These are phyloP conservation scores for Ispidina picta DNA, from an alignment of 2,797 vertebrate genomes.

Conservation along the genomic window DNA sequence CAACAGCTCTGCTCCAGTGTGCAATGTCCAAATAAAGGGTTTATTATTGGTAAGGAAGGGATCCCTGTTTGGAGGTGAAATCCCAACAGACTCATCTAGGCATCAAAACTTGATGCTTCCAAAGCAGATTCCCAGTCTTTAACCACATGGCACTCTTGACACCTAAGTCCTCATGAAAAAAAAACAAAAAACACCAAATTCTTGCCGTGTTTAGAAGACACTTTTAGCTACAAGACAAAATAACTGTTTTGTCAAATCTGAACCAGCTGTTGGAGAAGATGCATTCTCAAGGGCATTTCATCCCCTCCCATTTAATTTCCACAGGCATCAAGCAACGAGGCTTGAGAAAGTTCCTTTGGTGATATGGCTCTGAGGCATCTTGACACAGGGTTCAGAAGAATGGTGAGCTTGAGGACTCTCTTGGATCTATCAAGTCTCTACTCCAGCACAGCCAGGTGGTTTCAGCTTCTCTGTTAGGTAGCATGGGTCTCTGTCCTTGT, in stretches of 20 bases:
- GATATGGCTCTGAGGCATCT: neutral
- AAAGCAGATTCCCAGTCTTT: neutral
- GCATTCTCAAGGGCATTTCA: neutral
- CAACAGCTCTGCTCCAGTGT: neutral
- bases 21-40: neutral
- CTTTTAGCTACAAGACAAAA: neutral
- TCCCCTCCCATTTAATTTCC: neutral
- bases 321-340: neutral
- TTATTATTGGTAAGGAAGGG: neutral
- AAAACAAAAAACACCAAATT: neutral
- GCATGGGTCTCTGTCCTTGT: neutral
- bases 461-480: neutral
- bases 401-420: neutral
- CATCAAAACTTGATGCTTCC: neutral
- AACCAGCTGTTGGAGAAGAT: neutral
- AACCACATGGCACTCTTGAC: rapidly evolving
- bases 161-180: neutral
- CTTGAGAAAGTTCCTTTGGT: neutral
- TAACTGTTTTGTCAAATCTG: neutral
- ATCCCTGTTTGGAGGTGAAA: neutral
- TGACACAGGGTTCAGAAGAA: neutral
- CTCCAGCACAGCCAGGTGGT: neutral
- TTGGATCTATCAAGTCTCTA: neutral
- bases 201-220: neutral
- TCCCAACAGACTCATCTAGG: neutral